Evolutionary conservation across 2,797 vertebrate genomes (phyloP), one percentile per base, ranked within the genome.

Genomic region (Oryzias dopingdopingensis): DNA sequence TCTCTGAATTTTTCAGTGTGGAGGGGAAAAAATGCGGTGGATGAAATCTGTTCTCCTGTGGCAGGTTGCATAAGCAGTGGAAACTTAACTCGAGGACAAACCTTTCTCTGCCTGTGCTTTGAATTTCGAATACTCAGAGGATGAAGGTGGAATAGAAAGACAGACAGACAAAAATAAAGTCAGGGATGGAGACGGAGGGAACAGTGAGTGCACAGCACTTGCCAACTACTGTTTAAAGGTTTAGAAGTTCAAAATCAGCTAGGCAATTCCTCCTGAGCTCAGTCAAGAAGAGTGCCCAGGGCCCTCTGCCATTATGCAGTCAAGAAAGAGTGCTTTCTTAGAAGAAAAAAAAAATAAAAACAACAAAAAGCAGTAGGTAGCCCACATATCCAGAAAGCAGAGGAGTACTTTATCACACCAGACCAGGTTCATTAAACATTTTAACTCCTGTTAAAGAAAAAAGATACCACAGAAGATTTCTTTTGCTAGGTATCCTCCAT

Each of bases 21-120:
- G 56, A 58, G 22, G 15, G 6, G 14, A 53, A 32, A 62, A 56
- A 73, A 77, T 80, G 61, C 15, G 24, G 46, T 72, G 73, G 64
- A 82, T 83, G 63, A 67, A 84, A 81, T 74, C 56, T 49, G 42
- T 58, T 80, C 79, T 79, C 77, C 70, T 73, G 79, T 80, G 87
- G 74, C 70, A 74, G 79, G 76, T 90, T 91, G 83, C 83, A 86
- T 90, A 89, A 89, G 85, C 80, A 84, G 65, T 90, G 89, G 89
- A 92, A 92, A 91, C 85, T 87, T 88, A 76, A 88, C 84, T 67
- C 47, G 74, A 86, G 81, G 88, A 90, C 83, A 88, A 83, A 86
- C 75, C 86, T 82, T 76, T 74, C 72, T 69, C 73, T 74, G 84
- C 76, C 71, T 82, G 76, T 64, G 74, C 77, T 79, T 74, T 68